These are phyloP conservation scores for Phanerotoma sp. DNA, from an alignment of 2,888 invertebrate species.

Conservation along the genomic window DNA sequence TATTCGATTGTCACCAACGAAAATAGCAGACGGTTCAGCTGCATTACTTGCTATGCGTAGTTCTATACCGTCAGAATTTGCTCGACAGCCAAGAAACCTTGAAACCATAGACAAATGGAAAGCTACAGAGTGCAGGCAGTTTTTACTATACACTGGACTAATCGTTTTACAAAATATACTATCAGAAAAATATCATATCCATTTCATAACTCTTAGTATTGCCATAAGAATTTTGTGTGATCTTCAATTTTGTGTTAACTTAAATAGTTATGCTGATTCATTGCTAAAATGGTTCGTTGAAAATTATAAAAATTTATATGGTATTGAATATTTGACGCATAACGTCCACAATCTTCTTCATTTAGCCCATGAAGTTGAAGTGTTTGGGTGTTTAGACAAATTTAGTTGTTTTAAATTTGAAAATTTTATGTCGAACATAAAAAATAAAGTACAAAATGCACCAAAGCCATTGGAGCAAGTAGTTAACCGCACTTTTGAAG, in stretches of 20 bases:
- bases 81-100: conserved; percentile 29
- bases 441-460: not conserved
- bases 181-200: not conserved
- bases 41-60: not conserved
- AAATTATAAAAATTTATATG: conserved; percentile 1
- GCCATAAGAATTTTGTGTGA: conserved; percentile 9
- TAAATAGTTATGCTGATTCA: conserved; percentile 6
- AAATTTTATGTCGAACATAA: conserved; percentile 1
- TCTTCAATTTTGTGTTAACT: not conserved
- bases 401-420: conserved; percentile 6
- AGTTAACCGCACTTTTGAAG: not conserved
- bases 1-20: not conserved
- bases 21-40: no score
- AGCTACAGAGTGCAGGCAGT: conserved; percentile 39
- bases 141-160: conserved; percentile 39
- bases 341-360: conserved; percentile 1
- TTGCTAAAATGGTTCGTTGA: conserved; percentile 9
- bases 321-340: not conserved
- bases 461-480: conserved; percentile 6
- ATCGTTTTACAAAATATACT: conserved; percentile 34
- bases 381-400: not conserved
- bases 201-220: conserved; percentile 10
- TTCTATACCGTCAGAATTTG: conserved; percentile 6
- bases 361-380: not conserved
- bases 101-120: conserved; percentile 32